Evolutionary conservation across 1,140 invertebrate genomes (phyloP).

Genomic region (Zelostemma sp.): DNA sequence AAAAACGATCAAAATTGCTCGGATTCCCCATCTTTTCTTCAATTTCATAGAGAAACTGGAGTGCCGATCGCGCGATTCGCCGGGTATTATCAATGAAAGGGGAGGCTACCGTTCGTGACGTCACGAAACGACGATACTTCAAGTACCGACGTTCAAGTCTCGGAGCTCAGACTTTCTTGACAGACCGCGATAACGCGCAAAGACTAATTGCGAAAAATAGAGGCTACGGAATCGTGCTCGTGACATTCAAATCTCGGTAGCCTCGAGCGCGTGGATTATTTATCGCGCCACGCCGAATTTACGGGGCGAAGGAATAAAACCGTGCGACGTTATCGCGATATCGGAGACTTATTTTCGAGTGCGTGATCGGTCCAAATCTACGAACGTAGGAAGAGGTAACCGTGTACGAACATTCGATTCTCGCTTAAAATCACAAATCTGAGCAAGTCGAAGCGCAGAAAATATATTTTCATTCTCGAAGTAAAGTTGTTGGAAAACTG

Average conservation of each 20-base stretch:
- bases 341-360: no score
- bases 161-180: conserved; percentile 19
- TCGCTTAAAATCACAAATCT: no score
- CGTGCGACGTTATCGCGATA: no score
- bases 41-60: neutral
- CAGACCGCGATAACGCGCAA: conserved; percentile 21
- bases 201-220: conserved; percentile 1
- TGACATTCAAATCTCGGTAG: neutral
- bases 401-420: no score
- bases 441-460: no score
- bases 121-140: conserved; percentile 31
- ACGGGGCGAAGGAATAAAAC: no score
- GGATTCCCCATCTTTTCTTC: neutral
- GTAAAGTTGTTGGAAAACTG: no score
- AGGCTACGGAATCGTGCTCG: neutral
- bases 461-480: no score
- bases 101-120: conserved; percentile 14
- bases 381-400: no score
- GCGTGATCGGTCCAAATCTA: no score
- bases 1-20: conserved; percentile 11
- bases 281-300: no score
- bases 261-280: no score
- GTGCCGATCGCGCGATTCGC: conserved; percentile 7
- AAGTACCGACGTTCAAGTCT: conserved; percentile 26
- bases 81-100: neutral